These are phyloP conservation scores for Lasioglossum lativentre DNA, from an alignment of 2,888 invertebrate genomes.

Conservation along the genomic window DNA sequence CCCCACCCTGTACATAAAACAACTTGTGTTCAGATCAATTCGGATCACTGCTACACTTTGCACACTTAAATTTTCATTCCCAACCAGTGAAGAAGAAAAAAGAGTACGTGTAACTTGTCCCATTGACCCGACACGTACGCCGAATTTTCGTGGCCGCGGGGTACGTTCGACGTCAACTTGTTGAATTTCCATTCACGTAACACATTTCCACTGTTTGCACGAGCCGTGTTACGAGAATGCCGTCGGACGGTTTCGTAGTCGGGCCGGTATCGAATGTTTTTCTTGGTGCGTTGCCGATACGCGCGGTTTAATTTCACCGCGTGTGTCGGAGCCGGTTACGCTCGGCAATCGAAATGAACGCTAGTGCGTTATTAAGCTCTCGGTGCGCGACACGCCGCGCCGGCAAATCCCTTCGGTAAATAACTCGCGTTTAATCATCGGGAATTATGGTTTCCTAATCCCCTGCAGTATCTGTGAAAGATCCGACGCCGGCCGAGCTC, in stretches of 20 bases:
- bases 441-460: constrained; percentile 69
- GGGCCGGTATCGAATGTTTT: constrained; percentile 34
- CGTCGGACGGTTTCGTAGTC: neutral
- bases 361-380: constrained; percentile 34
- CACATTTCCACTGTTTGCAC: constrained; percentile 1
- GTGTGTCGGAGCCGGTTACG: constrained; percentile 36
- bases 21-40: no score
- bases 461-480: constrained; percentile 51
- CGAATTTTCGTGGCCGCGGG: neutral
- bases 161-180: neutral
- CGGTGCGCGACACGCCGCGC: constrained; percentile 2
- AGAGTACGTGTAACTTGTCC: neutral
- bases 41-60: no score
- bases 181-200: constrained; percentile 14
- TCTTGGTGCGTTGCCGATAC: neutral
- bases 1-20: no score
- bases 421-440: constrained; percentile 58
- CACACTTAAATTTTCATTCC: neutral
- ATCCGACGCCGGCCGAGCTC: constrained; percentile 37
- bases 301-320: constrained; percentile 32
- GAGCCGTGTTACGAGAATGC: constrained; percentile 29
- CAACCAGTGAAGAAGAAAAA: neutral
- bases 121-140: neutral
- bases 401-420: constrained; percentile 41
- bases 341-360: constrained; percentile 31